phyloP scores from a whole-genome alignment of 2,113 vertebrate species.

The Oriolus oriolus region DNA sequence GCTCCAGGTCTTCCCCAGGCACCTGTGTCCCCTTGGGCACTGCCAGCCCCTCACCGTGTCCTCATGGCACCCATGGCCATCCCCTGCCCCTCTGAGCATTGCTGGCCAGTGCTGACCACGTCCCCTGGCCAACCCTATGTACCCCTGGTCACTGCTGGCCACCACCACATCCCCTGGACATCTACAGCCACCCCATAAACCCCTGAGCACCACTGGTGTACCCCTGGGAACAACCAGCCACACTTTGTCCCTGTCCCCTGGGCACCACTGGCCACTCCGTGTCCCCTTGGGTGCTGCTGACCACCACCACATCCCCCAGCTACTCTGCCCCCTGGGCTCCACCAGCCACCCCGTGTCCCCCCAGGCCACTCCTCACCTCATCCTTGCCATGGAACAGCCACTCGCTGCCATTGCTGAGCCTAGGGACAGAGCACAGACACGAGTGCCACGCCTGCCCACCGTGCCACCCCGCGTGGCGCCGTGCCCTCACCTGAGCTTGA shows the following conservation, averaged over 20 bases:
- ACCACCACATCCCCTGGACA: background rate
- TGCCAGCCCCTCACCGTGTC: accelerated
- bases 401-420: slow-evolving; percentile 88
- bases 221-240: background rate
- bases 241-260: background rate
- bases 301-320: no score
- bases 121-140: accelerated
- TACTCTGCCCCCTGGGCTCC: background rate
- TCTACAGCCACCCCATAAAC: background rate
- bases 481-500: slow-evolving; percentile 83
- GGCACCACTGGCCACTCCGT: no score
- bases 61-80: background rate
- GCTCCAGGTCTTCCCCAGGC: background rate
- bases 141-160: background rate
- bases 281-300: no score
- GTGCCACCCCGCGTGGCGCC: accelerated
- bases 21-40: no score
- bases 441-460: background rate
- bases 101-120: background rate
- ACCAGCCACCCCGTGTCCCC: accelerated
- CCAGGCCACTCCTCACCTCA: slow-evolving; percentile 77
- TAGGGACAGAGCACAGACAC: slow-evolving; percentile 55
- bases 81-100: no score
- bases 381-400: slow-evolving; percentile 97
- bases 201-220: background rate